Base-by-base conservation (phyloP, 2,113 vertebrate species). In the Nothoprocta perdicaria region DNA sequence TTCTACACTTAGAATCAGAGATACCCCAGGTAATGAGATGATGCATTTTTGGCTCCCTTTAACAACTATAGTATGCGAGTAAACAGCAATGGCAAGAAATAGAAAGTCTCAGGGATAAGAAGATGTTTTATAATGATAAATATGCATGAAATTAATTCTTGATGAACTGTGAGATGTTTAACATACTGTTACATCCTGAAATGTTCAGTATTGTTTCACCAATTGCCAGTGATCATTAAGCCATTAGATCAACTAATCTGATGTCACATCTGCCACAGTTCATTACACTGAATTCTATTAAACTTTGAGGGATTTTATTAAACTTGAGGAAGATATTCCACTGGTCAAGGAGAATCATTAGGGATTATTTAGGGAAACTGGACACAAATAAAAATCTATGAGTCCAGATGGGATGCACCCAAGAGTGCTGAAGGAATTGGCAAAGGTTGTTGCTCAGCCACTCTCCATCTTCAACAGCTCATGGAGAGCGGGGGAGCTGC, bases 61-160 rank as follows among this genome's bases (percentile, higher is more conserved):
- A 26, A 14, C 27, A 60, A 24, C 14, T 16, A 17, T 7, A 8
- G 3, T 46, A 52, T 13, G 10, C 1, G 1, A 50, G 10, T n/a
- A 53, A 61, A 38, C 10, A 60, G 2, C 17, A 74, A 14, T 14
- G 16, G 61, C 0, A 0, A 74, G 48, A 71, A 40, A 38, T 40
- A 27, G 27, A 33, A 62, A 12, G 53, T 8, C 66, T 83, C 43
- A 38, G 5, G 52, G 4, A 12, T 18, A 52, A 61, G 29, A 35
- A 61, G 72, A 26, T 27, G 1, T 29, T 73, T 80, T 63, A 9
- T 77, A 27, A 52, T 48, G 63, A 22, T 22, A n/a, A 80, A 4
- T 33, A 86, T 65, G 61, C 9, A 65, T 29, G 5, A 43, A 38
- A 52, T 46, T 55, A 62, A 72, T 31, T 80, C 22, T 73, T 80